phyloP scores from a whole-genome alignment of 2,888 invertebrate genomes.

The Hololepta plana region DNA sequence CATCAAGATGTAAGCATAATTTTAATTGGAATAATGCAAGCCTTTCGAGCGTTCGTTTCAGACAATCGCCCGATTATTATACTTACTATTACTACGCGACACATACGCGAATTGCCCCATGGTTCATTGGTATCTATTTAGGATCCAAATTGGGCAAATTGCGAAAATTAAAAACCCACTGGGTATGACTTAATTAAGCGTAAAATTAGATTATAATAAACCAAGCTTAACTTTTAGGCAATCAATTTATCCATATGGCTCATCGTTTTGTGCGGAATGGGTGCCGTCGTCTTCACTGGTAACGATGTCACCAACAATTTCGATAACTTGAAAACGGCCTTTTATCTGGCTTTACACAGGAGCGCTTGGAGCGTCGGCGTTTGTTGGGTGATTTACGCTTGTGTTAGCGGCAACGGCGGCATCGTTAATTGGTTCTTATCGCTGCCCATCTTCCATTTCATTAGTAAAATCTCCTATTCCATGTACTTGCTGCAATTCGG shows the following conservation, averaged over 20 bases:
- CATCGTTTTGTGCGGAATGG: constrained; percentile 8
- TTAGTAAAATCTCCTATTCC: constrained; percentile 34
- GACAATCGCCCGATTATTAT: neutral
- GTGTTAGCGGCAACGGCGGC: constrained; percentile 12
- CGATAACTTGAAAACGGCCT: constrained; percentile 5
- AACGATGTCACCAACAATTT: constrained; percentile 7
- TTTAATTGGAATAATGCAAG: constrained; percentile 10
- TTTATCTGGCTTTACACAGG: constrained; percentile 10
- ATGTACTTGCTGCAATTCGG: constrained; percentile 34
- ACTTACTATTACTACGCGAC: neutral
- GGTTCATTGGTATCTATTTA: constrained; percentile 12
- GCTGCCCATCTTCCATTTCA: constrained; percentile 30
- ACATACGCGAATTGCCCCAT: constrained; percentile 12
- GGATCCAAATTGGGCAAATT: neutral
- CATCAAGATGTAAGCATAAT: constrained; percentile 6
- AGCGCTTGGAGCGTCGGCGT: constrained; percentile 11
- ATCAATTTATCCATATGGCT: constrained; percentile 7
- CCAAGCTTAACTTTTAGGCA: neutral
- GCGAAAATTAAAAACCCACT: neutral
- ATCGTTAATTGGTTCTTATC: constrained; percentile 33
- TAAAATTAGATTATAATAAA: constrained; percentile 1
- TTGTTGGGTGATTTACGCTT: constrained; percentile 13
- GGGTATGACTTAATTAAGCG: too few relatives aligned
- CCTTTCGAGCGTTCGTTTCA: too few relatives aligned
- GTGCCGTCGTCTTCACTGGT: constrained; percentile 7